A percentile compares a stretch with the other conserved stretches of the same genome.
phyloP scores from a whole-genome alignment of 2,888 invertebrate genomes.

The Smittia aterrima region DNA sequence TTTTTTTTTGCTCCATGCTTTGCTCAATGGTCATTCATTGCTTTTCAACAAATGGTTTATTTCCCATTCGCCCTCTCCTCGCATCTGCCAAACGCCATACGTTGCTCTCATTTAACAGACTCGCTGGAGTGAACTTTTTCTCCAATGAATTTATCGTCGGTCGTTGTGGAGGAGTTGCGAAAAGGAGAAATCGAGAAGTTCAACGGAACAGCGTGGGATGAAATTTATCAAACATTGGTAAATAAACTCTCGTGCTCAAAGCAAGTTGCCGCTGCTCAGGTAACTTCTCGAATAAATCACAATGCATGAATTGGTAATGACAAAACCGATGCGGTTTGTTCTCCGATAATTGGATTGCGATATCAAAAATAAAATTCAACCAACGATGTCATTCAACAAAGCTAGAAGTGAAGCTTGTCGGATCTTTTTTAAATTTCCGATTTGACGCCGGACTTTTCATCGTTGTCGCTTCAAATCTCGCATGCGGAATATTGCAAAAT shows the following conservation, averaged over 20 bases:
- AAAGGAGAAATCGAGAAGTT: background rate
- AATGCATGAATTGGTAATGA: conserved; percentile 36
- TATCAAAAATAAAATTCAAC: background rate
- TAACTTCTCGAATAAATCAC: conserved; percentile 36
- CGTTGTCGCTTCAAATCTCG: too few species aligned
- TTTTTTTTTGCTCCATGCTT: background rate
- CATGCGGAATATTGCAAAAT: too few species aligned
- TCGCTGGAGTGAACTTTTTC: background rate
- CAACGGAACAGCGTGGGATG: background rate
- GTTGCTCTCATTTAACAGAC: background rate
- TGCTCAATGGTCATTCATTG: conserved; percentile 39
- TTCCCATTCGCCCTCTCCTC: background rate
- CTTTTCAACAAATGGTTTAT: conserved; percentile 25
- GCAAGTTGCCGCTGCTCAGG: too few species aligned
- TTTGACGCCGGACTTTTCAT: too few species aligned
- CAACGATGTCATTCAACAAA: background rate
- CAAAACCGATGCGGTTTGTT: conserved; percentile 30
- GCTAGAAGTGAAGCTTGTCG: too few species aligned
- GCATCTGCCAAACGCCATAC: background rate
- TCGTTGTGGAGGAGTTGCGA: background rate
- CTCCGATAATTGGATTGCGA: conserved; percentile 38
- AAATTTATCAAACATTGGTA: background rate
- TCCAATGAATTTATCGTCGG: conserved; percentile 1
- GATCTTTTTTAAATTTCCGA: too few species aligned
- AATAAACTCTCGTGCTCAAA: too few species aligned